Evolutionary conservation across 2,888 invertebrate species (phyloP).

Genomic region (Schrankia costaestrigalis): DNA sequence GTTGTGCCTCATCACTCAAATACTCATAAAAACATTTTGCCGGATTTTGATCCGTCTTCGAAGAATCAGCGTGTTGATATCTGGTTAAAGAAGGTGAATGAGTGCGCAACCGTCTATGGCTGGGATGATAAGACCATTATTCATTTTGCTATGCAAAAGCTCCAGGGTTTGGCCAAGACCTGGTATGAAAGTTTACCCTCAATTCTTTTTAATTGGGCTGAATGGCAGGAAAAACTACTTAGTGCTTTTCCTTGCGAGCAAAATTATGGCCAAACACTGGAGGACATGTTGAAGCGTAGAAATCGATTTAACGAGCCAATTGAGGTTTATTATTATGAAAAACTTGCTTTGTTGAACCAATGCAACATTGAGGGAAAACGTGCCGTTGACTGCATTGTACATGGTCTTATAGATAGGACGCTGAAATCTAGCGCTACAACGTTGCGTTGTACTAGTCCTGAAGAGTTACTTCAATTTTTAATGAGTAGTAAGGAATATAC

Average conservation of each 20-base stretch:
- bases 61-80: constrained; percentile 2
- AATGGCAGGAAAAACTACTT: constrained; percentile 11
- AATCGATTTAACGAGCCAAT: constrained; percentile 13
- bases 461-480: constrained; percentile 1
- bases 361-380: constrained; percentile 11
- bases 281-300: constrained; percentile 14
- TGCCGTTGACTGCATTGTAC: background rate
- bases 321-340: constrained; percentile 18
- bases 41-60: constrained; percentile 10
- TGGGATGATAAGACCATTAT: constrained; percentile 9
- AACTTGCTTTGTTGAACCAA: constrained; percentile 14
- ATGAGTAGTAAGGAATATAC: background rate
- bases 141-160: constrained; percentile 7
- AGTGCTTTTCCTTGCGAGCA: background rate
- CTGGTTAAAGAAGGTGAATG: constrained; percentile 3
- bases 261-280: background rate
- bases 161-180: background rate
- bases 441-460: background rate
- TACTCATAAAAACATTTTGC: constrained; percentile 10
- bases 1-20: no score
- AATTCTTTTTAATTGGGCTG: constrained; percentile 12
- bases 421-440: background rate
- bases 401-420: background rate
- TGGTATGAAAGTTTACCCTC: constrained; percentile 15
- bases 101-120: constrained; percentile 1